Percentiles rank a stretch among this genome's conserved stretches.
phyloP scores from a whole-genome alignment of 2,888 invertebrate species.

The Zaprionus bogoriensis region DNA sequence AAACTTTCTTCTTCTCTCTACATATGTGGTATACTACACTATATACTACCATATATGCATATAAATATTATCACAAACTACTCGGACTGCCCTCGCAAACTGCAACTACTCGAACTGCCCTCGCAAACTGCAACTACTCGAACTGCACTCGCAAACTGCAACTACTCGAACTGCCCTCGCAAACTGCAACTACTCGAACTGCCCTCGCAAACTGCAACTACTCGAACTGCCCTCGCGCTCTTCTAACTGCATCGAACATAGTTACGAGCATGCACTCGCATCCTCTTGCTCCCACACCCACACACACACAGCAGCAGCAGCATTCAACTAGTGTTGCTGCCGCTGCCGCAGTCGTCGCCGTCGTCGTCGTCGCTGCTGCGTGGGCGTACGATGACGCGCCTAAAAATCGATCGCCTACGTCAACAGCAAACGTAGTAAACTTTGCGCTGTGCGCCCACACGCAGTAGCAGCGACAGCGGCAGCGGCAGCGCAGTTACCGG shows the following conservation, averaged over 20 bases:
- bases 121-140: neutral
- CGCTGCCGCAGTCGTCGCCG: conserved; percentile 8
- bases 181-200: neutral
- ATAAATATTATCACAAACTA: too few species aligned
- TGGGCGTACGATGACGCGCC: conserved; percentile 40
- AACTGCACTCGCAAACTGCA: neutral
- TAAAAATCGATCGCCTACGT: conserved; percentile 71
- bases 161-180: neutral
- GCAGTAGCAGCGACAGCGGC: too few species aligned
- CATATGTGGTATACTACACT: too few species aligned
- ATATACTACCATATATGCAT: too few species aligned
- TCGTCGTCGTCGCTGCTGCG: too few species aligned
- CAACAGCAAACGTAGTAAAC: conserved; percentile 72
- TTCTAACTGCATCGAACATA: neutral
- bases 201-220: too few species aligned
- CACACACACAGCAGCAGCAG: neutral
- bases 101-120: neutral
- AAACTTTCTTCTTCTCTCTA: too few species aligned
- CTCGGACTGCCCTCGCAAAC: neutral
- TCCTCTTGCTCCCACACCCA: neutral
- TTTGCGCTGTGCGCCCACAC: conserved; percentile 15
- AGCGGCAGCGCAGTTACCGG: conserved; percentile 17
- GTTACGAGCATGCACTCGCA: neutral
- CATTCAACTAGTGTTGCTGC: conserved; percentile 72
- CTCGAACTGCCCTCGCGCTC: neutral